Conservation (phyloP, 2,888 invertebrate species). For the Hanleya hanleyi region DNA sequence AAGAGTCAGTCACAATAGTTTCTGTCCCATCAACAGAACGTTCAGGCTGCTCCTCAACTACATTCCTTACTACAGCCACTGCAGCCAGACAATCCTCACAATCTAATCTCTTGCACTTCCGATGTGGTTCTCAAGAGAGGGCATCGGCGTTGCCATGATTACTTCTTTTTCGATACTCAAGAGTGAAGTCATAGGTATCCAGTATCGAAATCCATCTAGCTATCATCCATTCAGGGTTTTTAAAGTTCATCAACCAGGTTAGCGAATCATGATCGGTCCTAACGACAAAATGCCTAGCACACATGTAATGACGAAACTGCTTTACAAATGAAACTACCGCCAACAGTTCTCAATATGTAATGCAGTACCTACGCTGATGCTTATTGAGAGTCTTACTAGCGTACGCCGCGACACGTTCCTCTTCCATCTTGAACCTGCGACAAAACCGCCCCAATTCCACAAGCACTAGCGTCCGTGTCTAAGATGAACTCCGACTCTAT, state of each 20-base stretch:
- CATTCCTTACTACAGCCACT: no score
- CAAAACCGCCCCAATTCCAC: slow-evolving; percentile 41
- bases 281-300: slow-evolving; percentile 35
- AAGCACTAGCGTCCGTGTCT: slow-evolving; percentile 44
- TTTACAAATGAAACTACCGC: slow-evolving; percentile 39
- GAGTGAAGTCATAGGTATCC: slow-evolving; percentile 22
- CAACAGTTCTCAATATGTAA: slow-evolving; percentile 35
- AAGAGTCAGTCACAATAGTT: not conserved
- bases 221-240: slow-evolving; percentile 30
- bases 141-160: slow-evolving; percentile 26
- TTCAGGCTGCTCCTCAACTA: no score
- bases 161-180: slow-evolving; percentile 23
- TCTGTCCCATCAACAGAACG: not conserved
- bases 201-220: slow-evolving; percentile 31
- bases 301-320: slow-evolving; percentile 45
- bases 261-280: slow-evolving; percentile 47
- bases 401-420: slow-evolving; percentile 43
- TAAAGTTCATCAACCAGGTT: slow-evolving; percentile 34
- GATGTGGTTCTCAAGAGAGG: slow-evolving; percentile 17
- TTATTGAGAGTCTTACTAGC: slow-evolving; percentile 34
- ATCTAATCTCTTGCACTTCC: not conserved
- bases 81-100: not conserved
- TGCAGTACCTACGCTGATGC: slow-evolving; percentile 36
- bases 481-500: slow-evolving; percentile 31
- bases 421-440: slow-evolving; percentile 39